Conservation (phyloP, 2,888 invertebrate genomes). For the Heliconius charithonia region DNA sequence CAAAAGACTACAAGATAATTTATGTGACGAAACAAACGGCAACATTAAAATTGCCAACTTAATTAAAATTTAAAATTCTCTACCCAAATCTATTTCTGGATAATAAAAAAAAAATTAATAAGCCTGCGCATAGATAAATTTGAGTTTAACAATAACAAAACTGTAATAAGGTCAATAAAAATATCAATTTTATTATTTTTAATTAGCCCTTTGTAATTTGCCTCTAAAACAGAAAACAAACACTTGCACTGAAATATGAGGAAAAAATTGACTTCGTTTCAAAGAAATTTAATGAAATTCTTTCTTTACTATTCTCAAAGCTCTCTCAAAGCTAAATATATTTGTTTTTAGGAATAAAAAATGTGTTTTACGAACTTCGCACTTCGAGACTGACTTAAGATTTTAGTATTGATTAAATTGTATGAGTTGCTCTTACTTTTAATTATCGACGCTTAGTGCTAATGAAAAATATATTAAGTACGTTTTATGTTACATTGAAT, state of each 20-base stretch:
- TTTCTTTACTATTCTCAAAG: slow-evolving; percentile 31
- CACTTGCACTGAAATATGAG: slow-evolving; percentile 12
- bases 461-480: slow-evolving; percentile 13
- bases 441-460: slow-evolving; percentile 26
- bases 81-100: neutral
- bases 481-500: slow-evolving; percentile 7
- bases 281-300: slow-evolving; percentile 43
- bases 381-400: slow-evolving; percentile 27
- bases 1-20: neutral
- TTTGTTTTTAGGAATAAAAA: slow-evolving; percentile 31
- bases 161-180: neutral
- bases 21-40: neutral
- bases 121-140: neutral
- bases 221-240: slow-evolving; percentile 14
- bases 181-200: neutral
- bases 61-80: neutral
- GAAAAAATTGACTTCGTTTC: slow-evolving; percentile 5
- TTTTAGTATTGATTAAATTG: slow-evolving; percentile 38
- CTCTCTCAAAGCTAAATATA: slow-evolving; percentile 21
- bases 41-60: neutral
- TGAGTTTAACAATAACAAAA: neutral
- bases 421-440: slow-evolving; percentile 29
- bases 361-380: slow-evolving; percentile 22
- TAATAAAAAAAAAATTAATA: neutral
- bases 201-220: neutral